Percentiles rank a stretch among this genome's conserved stretches.
Conservation (phyloP, 2,888 invertebrate genomes). For the Chalcosyrphus nemorum region DNA sequence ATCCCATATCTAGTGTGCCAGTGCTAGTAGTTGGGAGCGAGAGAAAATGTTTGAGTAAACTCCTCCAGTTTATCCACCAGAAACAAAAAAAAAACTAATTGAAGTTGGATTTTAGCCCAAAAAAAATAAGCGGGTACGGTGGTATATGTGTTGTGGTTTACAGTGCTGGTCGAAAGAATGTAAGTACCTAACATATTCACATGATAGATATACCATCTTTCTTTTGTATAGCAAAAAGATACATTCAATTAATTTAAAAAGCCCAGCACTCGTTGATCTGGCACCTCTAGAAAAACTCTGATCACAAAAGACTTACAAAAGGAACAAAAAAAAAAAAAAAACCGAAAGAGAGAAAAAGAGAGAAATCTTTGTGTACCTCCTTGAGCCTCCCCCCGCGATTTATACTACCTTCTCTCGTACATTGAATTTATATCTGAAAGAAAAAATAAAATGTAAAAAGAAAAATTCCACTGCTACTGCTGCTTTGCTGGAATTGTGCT, state of each 20-base stretch:
- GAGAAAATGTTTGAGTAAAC: neutral
- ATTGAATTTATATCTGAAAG: constrained; percentile 66
- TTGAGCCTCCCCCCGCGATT: neutral
- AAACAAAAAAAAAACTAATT: constrained; percentile 16
- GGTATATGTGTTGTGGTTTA: neutral
- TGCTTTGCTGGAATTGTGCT: constrained; percentile 50
- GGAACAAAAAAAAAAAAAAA: no score
- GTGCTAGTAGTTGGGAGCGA: constrained; percentile 11
- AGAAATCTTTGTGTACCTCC: constrained; percentile 37
- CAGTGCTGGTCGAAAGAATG: constrained; percentile 22
- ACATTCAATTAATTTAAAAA: constrained; percentile 73
- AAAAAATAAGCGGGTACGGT: constrained; percentile 10
- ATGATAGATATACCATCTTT: constrained; percentile 47
- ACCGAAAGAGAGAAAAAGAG: constrained; percentile 13
- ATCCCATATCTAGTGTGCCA: constrained; percentile 27
- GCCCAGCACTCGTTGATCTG: constrained; percentile 66
- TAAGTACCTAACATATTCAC: constrained; percentile 58
- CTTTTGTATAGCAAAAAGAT: constrained; percentile 39
- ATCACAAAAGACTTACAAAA: constrained; percentile 69
- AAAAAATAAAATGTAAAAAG: constrained; percentile 4
- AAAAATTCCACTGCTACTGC: constrained; percentile 49
- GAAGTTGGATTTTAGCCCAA: constrained; percentile 49
- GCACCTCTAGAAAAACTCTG: constrained; percentile 60
- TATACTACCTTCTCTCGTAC: constrained; percentile 35
- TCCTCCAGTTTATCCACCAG: constrained; percentile 15